These are phyloP conservation scores for Xiphorhynchus elegans DNA, from an alignment of 2,113 vertebrate species.

Conservation along the genomic window DNA sequence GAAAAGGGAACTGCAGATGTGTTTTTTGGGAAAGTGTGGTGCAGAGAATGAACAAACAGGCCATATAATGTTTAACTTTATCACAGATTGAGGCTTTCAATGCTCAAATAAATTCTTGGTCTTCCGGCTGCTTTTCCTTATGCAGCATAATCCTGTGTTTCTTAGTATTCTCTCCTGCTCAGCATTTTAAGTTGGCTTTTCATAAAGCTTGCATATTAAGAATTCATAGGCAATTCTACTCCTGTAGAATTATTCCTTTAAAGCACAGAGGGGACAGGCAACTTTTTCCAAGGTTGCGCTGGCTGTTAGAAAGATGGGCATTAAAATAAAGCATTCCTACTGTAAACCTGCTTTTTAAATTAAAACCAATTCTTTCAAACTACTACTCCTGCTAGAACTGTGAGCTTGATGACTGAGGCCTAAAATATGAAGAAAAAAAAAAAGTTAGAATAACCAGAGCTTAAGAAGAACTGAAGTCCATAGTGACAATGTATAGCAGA, in stretches of 20 bases:
- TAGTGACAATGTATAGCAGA: background rate
- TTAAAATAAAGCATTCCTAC: background rate
- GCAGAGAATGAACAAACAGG: background rate
- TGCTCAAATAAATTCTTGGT: background rate
- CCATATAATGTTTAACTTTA: background rate
- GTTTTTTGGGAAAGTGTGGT: background rate
- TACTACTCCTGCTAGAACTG: background rate
- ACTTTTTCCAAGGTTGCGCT: background rate
- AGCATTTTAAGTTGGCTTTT: conserved; percentile 19
- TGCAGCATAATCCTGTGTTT: background rate
- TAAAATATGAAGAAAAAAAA: background rate
- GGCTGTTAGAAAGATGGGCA: background rate
- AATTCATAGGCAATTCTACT: background rate
- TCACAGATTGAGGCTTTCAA: background rate
- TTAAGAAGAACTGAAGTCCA: background rate
- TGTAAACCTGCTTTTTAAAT: background rate
- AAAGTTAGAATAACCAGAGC: background rate
- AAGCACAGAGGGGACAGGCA: background rate
- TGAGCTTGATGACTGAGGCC: background rate
- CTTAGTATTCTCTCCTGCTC: background rate
- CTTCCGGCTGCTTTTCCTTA: background rate
- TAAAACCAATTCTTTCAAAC: background rate
- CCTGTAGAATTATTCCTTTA: background rate
- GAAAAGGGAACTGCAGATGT: background rate
- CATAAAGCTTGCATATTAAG: background rate